Base-by-base conservation (phyloP, 2,888 invertebrate genomes). In the Phytoseiulus persimilis region DNA sequence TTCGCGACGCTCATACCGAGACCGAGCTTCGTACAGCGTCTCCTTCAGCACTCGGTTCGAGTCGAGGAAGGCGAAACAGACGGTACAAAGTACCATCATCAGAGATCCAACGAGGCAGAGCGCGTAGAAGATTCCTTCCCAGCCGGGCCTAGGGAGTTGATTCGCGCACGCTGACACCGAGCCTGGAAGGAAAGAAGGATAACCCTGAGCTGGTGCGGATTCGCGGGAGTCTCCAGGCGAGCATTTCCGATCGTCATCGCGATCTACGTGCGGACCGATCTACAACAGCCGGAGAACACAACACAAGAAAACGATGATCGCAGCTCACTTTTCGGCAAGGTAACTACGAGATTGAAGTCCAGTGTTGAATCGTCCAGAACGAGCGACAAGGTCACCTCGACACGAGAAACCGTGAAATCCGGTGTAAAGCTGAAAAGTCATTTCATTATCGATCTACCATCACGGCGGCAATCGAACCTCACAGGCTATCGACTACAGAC, bases 361-460 rank as follows among this genome's bases (percentile, higher is more conserved):
- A 87, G 33, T 87, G 33, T 87, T 33, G 39, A 39, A n/a, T 87
- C 87, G 11, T 87, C 87, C n/a, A 87, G 32, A n/a, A 87, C 87
- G 33, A 87, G 87, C 39, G 87, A 33, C 87, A 87, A 87, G 45
- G 45, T 45, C n/a, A 87, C 45, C 87, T 87, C 87, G 11, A 87
- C 87, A n/a, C 87, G 87, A 39, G 87, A 87, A 31, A 87, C 87
- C 32, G 87, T 87, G 87, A 87, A 87, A 45, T 87, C 87, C 87
- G 87, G 87, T n/a, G 87, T 87, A 33, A 87, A 87, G 32, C 87
- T 87, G 87, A 23, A 83, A 83, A 5, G n/a, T 31, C 5, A 83
- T 3, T 31, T 31, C 18, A 31, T 32, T 11, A 87, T 32, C 2
- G 65, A 28, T 65, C 65, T 6, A 46, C 14, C 9, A 11, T 46